Evolutionary conservation across 1,140 invertebrate genomes (phyloP), one percentile per base, ranked within the genome.

Genomic region (Procambarus virginalis): DNA sequence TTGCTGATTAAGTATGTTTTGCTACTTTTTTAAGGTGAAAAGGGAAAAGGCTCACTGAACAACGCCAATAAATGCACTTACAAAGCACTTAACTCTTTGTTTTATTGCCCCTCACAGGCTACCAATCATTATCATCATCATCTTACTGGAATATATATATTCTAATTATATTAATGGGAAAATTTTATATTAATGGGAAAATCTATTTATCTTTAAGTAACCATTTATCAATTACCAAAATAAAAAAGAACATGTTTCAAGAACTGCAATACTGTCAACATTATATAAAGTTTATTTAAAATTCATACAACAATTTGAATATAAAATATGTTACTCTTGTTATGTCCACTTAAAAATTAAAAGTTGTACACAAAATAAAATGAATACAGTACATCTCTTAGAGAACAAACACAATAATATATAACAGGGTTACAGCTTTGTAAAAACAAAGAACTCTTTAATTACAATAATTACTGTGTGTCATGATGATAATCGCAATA

Each of bases 11-110:
- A 22, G n/a, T 34, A 64, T 64, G 68, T 73, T 73, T 73, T 73
- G 68, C 22, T 73, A 73, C 68, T 34, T 73, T 73, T 73, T 73
- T 73, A 73, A 73, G 20, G 68, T 73, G 68, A 73, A 73, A 73
- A 73, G n/a, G 68, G 68, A 73, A 73, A 73, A 73, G 68, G 68
- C 68, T 73, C 68, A 73, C 68, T 73, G 68, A 73, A 34, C 5
- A 73, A 73, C 68, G n/a, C 68, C 68, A 73, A 73, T 73, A 73
- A 73, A 73, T 8, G 68, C 68, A 73, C 68, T 73, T 73, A 22
- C 10, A 73, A 73, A 34, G 68, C 68, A 73, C 68, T 73, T 73
- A 73, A 14, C n/a, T 73, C 22, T 34, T 14, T 22, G n/a, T 73
- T 73, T 73, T 8, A 22, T 20, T 22, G 0, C 22, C n/a, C 68